Evolutionary conservation across 1,140 invertebrate genomes (phyloP).

Genomic region (Leptestheria dahalacensis): DNA sequence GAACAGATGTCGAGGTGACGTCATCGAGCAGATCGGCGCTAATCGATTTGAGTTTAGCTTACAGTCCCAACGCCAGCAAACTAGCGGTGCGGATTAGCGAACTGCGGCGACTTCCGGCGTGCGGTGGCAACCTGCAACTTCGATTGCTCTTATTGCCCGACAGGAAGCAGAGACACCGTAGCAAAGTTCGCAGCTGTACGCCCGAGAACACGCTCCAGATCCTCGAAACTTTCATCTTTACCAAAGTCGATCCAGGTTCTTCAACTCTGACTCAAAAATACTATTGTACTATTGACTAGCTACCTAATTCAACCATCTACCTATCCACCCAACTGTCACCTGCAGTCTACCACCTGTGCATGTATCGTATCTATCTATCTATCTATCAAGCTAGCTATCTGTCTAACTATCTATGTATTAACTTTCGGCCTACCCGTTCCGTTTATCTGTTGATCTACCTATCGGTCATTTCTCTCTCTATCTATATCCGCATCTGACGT

Average conservation of each 20-base stretch:
- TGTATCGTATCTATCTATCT: not conserved
- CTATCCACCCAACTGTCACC: too few species aligned
- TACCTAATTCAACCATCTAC: too few species aligned
- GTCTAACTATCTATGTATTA: too few species aligned
- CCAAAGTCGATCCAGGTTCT: constrained; percentile 74
- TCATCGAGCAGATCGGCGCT: not conserved
- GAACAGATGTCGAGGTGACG: not conserved
- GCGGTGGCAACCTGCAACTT: constrained; percentile 38
- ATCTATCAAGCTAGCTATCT: too few species aligned
- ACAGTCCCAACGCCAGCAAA: constrained; percentile 74
- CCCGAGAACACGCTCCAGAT: constrained; percentile 69
- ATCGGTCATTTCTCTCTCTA: too few species aligned
- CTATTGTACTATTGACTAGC: too few species aligned
- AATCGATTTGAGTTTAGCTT: constrained; percentile 64
- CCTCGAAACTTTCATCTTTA: constrained; percentile 80
- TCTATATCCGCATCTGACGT: too few species aligned
- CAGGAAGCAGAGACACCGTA: constrained; percentile 86
- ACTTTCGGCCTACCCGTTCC: too few species aligned
- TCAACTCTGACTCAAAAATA: too few species aligned
- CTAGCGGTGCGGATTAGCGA: constrained; percentile 56
- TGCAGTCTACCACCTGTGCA: not conserved
- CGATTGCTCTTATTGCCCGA: constrained; percentile 69
- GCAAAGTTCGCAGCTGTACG: constrained; percentile 54
- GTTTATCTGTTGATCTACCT: too few species aligned
- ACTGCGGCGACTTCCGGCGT: not conserved